Percentiles rank a stretch among this genome's conserved stretches.
Conservation (phyloP, 2,797 vertebrate genomes). For the Aphelocoma californica region DNA sequence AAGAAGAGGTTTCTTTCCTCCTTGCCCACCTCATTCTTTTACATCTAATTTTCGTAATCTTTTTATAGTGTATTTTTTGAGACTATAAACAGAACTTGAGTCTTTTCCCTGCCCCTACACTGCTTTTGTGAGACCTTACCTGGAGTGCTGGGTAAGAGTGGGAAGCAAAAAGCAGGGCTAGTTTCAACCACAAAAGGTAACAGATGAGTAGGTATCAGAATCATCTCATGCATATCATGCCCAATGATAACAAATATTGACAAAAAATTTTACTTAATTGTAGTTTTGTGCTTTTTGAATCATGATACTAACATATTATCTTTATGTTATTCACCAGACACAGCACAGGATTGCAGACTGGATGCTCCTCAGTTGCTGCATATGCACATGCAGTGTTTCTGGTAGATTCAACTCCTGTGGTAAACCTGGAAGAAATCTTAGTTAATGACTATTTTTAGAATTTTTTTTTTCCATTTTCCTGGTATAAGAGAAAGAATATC, state of each 20-base stretch:
- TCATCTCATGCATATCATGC: rapidly evolving
- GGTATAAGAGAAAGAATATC: background rate
- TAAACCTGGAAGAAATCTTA: background rate
- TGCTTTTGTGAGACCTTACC: background rate
- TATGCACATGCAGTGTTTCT: background rate
- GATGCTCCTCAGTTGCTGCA: background rate
- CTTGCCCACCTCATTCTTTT: background rate
- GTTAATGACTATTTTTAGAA: background rate
- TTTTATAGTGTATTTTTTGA: background rate
- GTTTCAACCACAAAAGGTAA: background rate
- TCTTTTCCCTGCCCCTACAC: rapidly evolving
- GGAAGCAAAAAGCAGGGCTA: background rate
- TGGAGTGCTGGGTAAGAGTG: background rate
- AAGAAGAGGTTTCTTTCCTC: background rate
- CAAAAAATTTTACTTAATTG: background rate
- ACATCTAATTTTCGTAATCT: background rate
- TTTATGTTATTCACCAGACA: background rate
- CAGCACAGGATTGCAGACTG: background rate
- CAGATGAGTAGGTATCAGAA: background rate
- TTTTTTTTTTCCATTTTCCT: background rate
- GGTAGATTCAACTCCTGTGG: background rate
- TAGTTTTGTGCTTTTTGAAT: background rate
- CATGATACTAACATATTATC: background rate
- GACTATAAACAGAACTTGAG: background rate
- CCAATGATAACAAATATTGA: background rate